Base-by-base conservation (phyloP, 2,888 invertebrate species). In the Lepetodrilus schrolli region DNA sequence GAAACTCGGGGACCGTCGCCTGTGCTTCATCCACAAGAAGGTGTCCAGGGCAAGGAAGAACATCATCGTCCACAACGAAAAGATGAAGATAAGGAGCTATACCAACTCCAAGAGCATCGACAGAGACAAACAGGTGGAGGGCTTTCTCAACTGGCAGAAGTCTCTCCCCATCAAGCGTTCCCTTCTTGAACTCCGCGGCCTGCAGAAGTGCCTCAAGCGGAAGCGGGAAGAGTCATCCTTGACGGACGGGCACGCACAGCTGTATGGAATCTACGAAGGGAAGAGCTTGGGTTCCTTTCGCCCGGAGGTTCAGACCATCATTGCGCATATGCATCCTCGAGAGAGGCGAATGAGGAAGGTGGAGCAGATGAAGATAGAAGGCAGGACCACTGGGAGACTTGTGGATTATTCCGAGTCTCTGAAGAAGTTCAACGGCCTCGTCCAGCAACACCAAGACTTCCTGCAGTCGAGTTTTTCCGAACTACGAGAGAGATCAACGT, bases 231-330 rank as follows among this genome's bases (percentile, higher is more conserved):
- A 80, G 38, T 34, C 79, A 1, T 58, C 70, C 2, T 71, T 82
- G 21, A 78, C 79, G 7, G 51, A 73, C 4, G 71, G 75, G 1
- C 50, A 65, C 4, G 72, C 74, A 1, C 73, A 68, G 7, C 73
- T 73, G n/a, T 81, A 74, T 48, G 83, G 83, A 0, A 75, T 80
- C 47, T 83, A 83, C 49, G 80, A 80, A 5, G 83, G 83, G 8
- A 72, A 78, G 20, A 66, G 76, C 8, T 74, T 83, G 4, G 76
- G 79, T 58, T 81, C 81, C 7, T 43, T 81, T 34, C 49, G 78
- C n/a, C 72, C 73, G 8, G 80, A 83, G 37, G 73, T 75, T 17
- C 74, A 78, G 1, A 43, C 76, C 5, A 73, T 80, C 30, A 79
- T 81, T 50, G 74, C 78, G 10, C 49, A 73, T 34, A 73, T 38